phyloP scores from a whole-genome alignment of 2,888 invertebrate genomes.

The Helleia helle region DNA sequence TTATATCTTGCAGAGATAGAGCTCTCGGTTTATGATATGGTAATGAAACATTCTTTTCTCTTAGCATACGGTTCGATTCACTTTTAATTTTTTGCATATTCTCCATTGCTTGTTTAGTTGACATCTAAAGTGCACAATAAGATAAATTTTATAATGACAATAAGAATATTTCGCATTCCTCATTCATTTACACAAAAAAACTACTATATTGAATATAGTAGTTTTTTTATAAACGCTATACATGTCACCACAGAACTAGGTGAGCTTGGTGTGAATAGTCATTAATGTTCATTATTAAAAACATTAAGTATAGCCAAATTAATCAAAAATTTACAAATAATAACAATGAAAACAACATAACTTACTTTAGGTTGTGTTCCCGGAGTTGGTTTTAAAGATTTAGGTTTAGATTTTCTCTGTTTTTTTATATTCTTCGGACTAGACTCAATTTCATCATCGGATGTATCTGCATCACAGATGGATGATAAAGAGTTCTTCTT shows the following conservation, averaged over 20 bases:
- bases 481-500: slow-evolving; percentile 22
- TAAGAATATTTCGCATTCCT: neutral
- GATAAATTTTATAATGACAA: slow-evolving; percentile 1
- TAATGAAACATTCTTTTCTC: slow-evolving; percentile 83
- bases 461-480: slow-evolving; percentile 74
- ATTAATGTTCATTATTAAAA: too few relatives aligned
- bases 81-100: slow-evolving; percentile 85
- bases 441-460: slow-evolving; percentile 47
- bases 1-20: slow-evolving; percentile 85
- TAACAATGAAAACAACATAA: too few relatives aligned
- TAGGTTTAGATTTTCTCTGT: slow-evolving; percentile 28
- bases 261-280: too few relatives aligned
- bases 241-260: too few relatives aligned
- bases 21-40: slow-evolving; percentile 92
- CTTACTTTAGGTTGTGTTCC: slow-evolving; percentile 42
- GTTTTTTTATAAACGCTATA: neutral
- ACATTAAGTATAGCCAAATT: too few relatives aligned
- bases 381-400: slow-evolving; percentile 29
- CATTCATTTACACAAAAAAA: neutral
- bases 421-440: slow-evolving; percentile 14
- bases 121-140: slow-evolving; percentile 57
- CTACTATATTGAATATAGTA: too few relatives aligned
- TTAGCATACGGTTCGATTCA: slow-evolving; percentile 85
- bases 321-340: too few relatives aligned
- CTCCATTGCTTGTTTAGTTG: slow-evolving; percentile 78